Conservation (phyloP, 2,888 invertebrate species). For the Cryptocheilus praepositus region DNA sequence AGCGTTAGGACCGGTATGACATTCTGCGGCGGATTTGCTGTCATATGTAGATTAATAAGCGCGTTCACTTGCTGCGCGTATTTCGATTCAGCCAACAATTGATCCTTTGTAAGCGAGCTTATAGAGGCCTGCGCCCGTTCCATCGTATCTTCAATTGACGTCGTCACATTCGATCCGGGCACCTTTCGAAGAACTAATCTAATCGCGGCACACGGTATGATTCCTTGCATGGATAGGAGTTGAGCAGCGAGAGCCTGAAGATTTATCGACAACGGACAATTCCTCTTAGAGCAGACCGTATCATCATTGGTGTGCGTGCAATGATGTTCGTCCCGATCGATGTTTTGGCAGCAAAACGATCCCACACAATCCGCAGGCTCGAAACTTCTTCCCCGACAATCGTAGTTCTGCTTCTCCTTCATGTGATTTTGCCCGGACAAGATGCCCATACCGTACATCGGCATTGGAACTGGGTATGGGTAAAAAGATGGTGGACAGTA, state of each 20-base stretch:
- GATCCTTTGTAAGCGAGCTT: constrained; percentile 58
- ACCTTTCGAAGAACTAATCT: constrained; percentile 64
- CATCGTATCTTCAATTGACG: constrained; percentile 64
- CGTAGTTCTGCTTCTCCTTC: constrained; percentile 31
- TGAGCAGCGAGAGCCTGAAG: constrained; percentile 69
- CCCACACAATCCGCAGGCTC: neutral
- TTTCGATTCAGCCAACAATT: constrained; percentile 64
- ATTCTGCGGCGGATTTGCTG: constrained; percentile 58
- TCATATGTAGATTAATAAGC: constrained; percentile 68
- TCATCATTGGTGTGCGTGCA: constrained; percentile 53
- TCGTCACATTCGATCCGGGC: constrained; percentile 63
- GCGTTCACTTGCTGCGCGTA: constrained; percentile 65
- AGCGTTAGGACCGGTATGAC: constrained; percentile 66
- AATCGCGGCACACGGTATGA: constrained; percentile 65
- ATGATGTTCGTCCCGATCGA: constrained; percentile 42
- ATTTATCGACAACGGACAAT: constrained; percentile 66
- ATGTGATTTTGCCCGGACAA: neutral
- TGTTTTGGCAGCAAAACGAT: constrained; percentile 13
- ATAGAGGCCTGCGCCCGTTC: constrained; percentile 60
- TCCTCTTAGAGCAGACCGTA: constrained; percentile 58
- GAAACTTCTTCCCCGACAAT: constrained; percentile 3
- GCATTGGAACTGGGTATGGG: constrained; percentile 58
- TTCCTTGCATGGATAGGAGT: constrained; percentile 64
- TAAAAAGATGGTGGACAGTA: constrained; percentile 54
- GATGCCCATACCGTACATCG: constrained; percentile 39